Evolutionary conservation across 2,113 vertebrate species (phyloP).

Genomic region (Spea bombifrons): DNA sequence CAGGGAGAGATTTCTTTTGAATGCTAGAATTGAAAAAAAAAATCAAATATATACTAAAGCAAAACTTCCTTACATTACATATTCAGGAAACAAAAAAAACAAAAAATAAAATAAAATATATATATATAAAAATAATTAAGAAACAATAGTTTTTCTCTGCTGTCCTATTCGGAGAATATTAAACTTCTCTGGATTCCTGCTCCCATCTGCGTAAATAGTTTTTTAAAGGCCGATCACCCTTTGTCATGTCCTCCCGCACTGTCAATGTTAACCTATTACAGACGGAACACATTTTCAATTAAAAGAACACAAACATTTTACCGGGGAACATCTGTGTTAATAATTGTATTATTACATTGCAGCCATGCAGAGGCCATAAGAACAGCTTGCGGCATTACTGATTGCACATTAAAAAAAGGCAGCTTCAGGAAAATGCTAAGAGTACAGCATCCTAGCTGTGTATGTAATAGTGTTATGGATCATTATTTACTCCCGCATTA

Average conservation of each 20-base stretch:
- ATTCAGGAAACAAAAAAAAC: too few species aligned
- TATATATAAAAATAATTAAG: too few species aligned
- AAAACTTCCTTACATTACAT: too few species aligned
- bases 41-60: too few species aligned
- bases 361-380: conserved; percentile 6
- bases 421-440: conserved; percentile 54
- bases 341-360: conserved; percentile 32
- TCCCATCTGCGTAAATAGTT: background rate
- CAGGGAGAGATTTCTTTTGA: too few species aligned
- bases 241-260: background rate
- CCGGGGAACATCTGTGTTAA: conserved; percentile 19
- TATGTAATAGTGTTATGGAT: conserved; percentile 42
- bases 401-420: conserved; percentile 21
- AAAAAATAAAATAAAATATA: too few species aligned
- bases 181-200: too few species aligned
- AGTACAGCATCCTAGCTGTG: conserved; percentile 43
- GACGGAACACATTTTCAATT: conserved; percentile 1
- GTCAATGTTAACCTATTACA: conserved; percentile 4
- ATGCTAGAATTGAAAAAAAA: too few species aligned
- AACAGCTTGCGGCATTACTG: conserved; percentile 26
- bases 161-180: too few species aligned
- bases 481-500: conserved; percentile 57
- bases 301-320: conserved; percentile 13
- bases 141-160: too few species aligned
- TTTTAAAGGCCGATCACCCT: background rate